phyloP scores from a whole-genome alignment of 2,888 invertebrate species.

The Silvanus unidentatus region DNA sequence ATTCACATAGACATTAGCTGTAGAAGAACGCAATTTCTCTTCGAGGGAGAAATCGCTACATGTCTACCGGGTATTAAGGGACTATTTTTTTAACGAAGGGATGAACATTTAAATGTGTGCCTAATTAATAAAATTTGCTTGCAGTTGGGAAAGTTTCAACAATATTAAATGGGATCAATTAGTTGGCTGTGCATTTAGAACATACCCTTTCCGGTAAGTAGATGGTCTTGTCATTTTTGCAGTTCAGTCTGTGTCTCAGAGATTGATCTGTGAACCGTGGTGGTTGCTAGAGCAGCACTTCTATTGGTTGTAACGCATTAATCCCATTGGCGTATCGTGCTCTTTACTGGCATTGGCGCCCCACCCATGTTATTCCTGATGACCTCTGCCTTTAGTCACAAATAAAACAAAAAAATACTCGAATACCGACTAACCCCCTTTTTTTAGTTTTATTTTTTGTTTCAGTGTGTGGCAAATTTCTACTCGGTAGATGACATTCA shows the following conservation, averaged over 20 bases:
- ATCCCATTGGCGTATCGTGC: slow-evolving; percentile 32
- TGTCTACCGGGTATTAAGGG: too few relatives aligned
- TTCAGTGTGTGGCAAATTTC: not conserved
- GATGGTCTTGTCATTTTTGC: slow-evolving; percentile 5
- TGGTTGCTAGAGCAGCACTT: slow-evolving; percentile 33
- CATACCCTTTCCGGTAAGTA: too few relatives aligned
- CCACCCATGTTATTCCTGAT: slow-evolving; percentile 23
- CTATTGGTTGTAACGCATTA: slow-evolving; percentile 36
- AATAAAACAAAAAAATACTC: not conserved
- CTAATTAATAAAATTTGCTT: too few relatives aligned
- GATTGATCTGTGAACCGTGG: slow-evolving; percentile 39
- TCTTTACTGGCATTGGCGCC: slow-evolving; percentile 34
- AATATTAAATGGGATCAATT: too few relatives aligned
- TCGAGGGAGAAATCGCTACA: too few relatives aligned
- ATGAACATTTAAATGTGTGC: too few relatives aligned
- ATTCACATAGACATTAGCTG: not conserved
- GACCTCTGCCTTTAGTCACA: slow-evolving; percentile 24
- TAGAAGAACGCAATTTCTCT: too few relatives aligned
- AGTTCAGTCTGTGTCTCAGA: slow-evolving; percentile 12
- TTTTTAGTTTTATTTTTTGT: not conserved
- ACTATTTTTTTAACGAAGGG: too few relatives aligned
- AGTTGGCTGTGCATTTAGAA: too few relatives aligned
- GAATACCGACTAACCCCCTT: too few relatives aligned
- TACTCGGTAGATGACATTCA: too few relatives aligned
- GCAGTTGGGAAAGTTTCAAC: too few relatives aligned